Conservation (phyloP, 2,888 invertebrate genomes). For the Microctonus aethiopoides region DNA sequence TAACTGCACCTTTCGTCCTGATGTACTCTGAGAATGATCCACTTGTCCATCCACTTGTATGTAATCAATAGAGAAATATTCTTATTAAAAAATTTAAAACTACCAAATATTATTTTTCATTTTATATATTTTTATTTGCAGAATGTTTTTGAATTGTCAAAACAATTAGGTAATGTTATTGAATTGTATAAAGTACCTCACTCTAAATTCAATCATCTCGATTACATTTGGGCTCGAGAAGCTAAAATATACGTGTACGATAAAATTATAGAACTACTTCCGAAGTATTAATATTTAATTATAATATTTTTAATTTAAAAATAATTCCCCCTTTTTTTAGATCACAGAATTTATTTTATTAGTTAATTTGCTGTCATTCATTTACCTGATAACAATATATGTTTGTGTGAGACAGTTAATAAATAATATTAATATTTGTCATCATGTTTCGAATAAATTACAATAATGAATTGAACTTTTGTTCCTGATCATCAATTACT, state of each 20-base stretch:
- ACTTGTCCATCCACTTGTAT: slow-evolving; percentile 38
- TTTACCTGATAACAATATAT: too few species aligned
- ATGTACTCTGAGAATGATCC: slow-evolving; percentile 48
- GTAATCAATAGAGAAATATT: background rate
- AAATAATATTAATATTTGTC: too few species aligned
- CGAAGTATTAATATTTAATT: background rate
- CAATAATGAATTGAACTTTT: too few species aligned
- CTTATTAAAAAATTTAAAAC: background rate
- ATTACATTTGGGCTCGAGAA: background rate
- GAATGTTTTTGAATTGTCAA: slow-evolving; percentile 28
- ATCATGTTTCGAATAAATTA: too few species aligned
- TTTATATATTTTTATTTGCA: background rate
- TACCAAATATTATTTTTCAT: background rate
- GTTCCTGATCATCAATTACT: too few species aligned
- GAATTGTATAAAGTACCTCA: slow-evolving; percentile 4
- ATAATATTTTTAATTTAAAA: background rate
- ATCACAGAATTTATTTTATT: too few species aligned
- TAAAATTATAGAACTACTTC: background rate
- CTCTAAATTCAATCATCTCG: background rate
- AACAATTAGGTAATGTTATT: slow-evolving; percentile 23
- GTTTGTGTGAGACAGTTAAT: too few species aligned
- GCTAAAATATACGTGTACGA: background rate
- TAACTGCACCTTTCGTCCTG: slow-evolving; percentile 46
- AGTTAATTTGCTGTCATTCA: too few species aligned
- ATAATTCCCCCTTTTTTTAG: too few species aligned